A percentile compares a stretch with the other conserved stretches of the same genome.
Conservation (phyloP, 2,888 invertebrate species). For the Conistra vaccinii region DNA sequence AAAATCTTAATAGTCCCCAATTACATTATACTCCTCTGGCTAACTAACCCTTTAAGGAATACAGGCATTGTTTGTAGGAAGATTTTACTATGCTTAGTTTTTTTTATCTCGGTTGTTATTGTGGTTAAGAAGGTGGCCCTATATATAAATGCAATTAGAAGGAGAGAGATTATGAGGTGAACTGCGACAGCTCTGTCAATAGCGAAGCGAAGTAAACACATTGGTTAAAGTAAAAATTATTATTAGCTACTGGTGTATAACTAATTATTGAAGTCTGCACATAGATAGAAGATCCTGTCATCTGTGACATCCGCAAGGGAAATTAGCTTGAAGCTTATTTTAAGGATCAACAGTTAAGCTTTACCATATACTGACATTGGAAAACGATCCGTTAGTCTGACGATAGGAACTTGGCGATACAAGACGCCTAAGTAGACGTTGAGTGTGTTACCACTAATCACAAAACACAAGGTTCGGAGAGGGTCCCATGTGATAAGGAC, state of each 20-base stretch:
- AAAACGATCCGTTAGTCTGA: not conserved
- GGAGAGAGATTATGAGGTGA: not conserved
- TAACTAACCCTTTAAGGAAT: not conserved
- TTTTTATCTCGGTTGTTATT: not conserved
- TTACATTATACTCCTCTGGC: not conserved
- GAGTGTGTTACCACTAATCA: conserved; percentile 25
- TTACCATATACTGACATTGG: not conserved
- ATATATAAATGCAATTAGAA: not conserved
- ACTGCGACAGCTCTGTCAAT: not conserved
- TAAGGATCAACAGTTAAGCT: not conserved
- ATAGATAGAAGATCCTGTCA: not conserved
- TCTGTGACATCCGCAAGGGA: not conserved
- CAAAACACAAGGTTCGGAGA: conserved; percentile 19
- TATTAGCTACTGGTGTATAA: too few relatives aligned
- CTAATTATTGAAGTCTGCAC: too few relatives aligned
- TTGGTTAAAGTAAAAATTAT: not conserved
- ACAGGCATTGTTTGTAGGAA: not conserved
- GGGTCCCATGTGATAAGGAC: conserved; percentile 45
- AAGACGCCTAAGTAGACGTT: not conserved
- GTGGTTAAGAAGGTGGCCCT: not conserved
- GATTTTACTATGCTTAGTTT: not conserved
- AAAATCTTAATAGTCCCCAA: not conserved
- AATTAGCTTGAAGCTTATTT: not conserved
- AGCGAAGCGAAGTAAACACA: not conserved
- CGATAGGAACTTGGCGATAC: not conserved